Percentiles rank a stretch among this genome's conserved stretches.
phyloP scores from a whole-genome alignment of 1,140 invertebrate species.

The Platorchestia sp. region DNA sequence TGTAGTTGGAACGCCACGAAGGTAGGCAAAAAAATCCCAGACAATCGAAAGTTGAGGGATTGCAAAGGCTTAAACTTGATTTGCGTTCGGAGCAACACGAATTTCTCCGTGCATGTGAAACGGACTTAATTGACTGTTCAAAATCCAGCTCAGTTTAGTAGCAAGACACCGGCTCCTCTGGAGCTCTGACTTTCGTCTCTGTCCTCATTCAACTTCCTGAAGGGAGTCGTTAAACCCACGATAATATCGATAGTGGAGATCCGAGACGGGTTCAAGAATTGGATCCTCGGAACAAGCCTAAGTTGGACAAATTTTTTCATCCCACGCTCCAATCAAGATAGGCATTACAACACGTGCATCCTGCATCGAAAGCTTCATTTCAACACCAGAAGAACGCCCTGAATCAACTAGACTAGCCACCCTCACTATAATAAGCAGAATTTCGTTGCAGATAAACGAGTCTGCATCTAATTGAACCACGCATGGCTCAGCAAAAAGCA shows the following conservation, averaged over 20 bases:
- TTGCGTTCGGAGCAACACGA: background rate
- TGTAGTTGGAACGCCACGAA: background rate
- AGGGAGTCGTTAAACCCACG: background rate
- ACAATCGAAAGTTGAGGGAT: background rate
- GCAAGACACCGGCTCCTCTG: background rate
- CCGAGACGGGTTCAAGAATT: background rate
- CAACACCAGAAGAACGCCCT: background rate
- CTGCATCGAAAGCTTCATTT: conserved; percentile 1
- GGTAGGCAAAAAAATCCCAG: background rate
- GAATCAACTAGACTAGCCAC: background rate
- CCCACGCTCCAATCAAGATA: background rate
- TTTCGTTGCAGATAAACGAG: conserved; percentile 18
- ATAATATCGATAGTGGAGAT: background rate
- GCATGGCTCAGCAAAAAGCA: conserved; percentile 20
- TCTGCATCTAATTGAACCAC: conserved; percentile 36
- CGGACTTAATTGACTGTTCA: background rate
- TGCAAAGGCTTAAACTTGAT: background rate
- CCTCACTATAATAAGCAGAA: conserved; percentile 12
- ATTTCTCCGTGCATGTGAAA: background rate
- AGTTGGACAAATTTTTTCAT: background rate
- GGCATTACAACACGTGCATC: background rate
- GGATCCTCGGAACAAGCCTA: background rate
- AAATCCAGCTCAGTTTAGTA: background rate
- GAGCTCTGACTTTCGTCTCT: background rate
- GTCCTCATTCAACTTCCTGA: background rate